Evolutionary conservation across 2,888 invertebrate species (phyloP).

Genomic region (Drosophila helvetica): DNA sequence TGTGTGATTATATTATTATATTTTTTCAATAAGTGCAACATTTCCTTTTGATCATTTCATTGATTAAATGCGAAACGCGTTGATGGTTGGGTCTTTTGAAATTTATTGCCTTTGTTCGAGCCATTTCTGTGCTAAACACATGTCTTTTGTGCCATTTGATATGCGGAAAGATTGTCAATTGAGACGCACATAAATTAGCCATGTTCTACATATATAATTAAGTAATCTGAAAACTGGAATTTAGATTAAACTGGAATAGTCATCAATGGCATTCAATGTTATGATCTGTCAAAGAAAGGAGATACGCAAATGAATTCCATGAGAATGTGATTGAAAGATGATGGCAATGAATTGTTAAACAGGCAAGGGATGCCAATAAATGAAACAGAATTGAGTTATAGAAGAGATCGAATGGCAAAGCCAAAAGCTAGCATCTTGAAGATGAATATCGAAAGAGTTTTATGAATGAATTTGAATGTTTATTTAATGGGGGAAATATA

Average conservation of each 20-base stretch:
- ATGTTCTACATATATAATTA: slow-evolving; percentile 52
- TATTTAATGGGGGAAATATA: not conserved
- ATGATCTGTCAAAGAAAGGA: slow-evolving; percentile 35
- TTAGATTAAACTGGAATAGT: slow-evolving; percentile 27
- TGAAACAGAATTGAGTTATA: not conserved
- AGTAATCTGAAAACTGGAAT: slow-evolving; percentile 49
- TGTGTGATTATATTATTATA: slow-evolving; percentile 2
- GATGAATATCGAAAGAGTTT: not conserved
- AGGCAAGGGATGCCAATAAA: not conserved
- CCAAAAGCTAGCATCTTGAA: no score
- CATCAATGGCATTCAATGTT: slow-evolving; percentile 33
- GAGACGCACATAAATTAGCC: slow-evolving; percentile 46
- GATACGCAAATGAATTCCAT: slow-evolving; percentile 27
- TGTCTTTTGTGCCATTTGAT: slow-evolving; percentile 49
- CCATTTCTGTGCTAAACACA: slow-evolving; percentile 26
- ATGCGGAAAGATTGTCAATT: slow-evolving; percentile 50
- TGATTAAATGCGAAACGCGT: slow-evolving; percentile 7
- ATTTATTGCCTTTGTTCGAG: slow-evolving; percentile 45
- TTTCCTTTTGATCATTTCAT: not conserved
- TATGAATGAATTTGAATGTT: not conserved
- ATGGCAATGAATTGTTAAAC: slow-evolving; percentile 24
- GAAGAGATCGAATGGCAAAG: not conserved
- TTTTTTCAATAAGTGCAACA: slow-evolving; percentile 18
- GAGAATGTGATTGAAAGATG: slow-evolving; percentile 33
- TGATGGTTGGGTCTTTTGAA: slow-evolving; percentile 17